A percentile compares a stretch with the other conserved stretches of the same genome.
Conservation (phyloP, 2,113 vertebrate genomes). For the Antennarius striatus region DNA sequence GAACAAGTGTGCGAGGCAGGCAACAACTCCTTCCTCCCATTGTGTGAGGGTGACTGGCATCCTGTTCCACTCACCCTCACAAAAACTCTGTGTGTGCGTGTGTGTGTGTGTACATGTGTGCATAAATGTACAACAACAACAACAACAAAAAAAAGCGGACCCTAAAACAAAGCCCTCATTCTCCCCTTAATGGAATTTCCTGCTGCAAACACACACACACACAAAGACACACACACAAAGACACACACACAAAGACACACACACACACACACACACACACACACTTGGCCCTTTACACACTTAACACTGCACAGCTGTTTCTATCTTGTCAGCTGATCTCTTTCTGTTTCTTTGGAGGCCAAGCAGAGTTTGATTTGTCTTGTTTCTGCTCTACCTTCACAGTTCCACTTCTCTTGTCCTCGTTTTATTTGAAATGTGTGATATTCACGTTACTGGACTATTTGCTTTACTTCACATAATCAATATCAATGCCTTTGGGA, state of each 20-base stretch:
- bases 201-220: constrained; percentile 46
- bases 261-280: constrained; percentile 24
- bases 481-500: no score
- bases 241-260: no score
- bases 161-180: constrained; percentile 75
- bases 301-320: constrained; percentile 63
- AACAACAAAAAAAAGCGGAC: constrained; percentile 30
- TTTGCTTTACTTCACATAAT: no score
- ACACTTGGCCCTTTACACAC: constrained; percentile 38
- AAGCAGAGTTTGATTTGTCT: constrained; percentile 46
- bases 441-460: no score
- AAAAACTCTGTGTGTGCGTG: constrained; percentile 37
- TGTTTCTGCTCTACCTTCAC: constrained; percentile 9
- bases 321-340: constrained; percentile 76
- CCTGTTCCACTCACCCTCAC: constrained; percentile 55
- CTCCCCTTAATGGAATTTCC: constrained; percentile 70
- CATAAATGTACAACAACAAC: constrained; percentile 15
- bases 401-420: not conserved
- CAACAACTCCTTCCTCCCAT: constrained; percentile 78
- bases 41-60: constrained; percentile 60
- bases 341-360: constrained; percentile 62
- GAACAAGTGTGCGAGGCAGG: constrained; percentile 66
- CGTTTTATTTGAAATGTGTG: no score
- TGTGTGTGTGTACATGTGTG: constrained; percentile 32
- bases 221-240: constrained; percentile 5